Evolutionary conservation across 2,888 invertebrate genomes (phyloP), one percentile per base, ranked within the genome.

Genomic region (Cerceris ruficornis): DNA sequence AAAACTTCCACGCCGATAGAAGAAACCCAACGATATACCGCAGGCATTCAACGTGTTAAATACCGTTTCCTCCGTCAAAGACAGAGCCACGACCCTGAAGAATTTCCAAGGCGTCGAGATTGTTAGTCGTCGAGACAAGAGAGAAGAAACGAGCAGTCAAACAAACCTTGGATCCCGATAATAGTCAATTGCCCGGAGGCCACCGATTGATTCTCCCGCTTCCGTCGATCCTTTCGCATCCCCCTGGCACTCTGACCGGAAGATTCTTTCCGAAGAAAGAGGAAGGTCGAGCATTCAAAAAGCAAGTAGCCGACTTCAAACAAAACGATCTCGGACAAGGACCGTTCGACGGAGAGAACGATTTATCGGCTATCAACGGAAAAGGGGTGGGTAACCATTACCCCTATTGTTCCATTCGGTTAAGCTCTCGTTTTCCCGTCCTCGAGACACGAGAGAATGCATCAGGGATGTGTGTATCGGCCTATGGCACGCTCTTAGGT

Each of bases 401-500:
- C 58, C 70, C 54, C 67, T 54, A 80, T 74, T 80, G 74, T 78
- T 77, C 65, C 71, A 42, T 13, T 7, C 61, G 68, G 71, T 43
- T 54, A 59, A 77, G 71, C 71, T 71, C 55, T 57, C 50, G 52
- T 64, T 54, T 60, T 77, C 50, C 43, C 2, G 64, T 67, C 57
- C 13, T 62, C 65, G 55, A 59, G 61, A 52, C 49, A 46, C 17
- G 57, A 8, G 57, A 8, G 57, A 14, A 46, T 57, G 64, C 54
- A 57, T 39, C 58, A 60, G 49, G 57, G 13, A 13, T 39, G 7
- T 50, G 41, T 62, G 46, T 43, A 62, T 67, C 61, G 68, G 50
- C 50, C 62, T 59, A 46, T 28, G 50, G 62, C 57, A 46, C 62
- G 62, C 39, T 43, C 50, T 67, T 50, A 69, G 28, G 28, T 13